Conservation (phyloP, 2,888 invertebrate genomes). For the Nemurella pictetii region DNA sequence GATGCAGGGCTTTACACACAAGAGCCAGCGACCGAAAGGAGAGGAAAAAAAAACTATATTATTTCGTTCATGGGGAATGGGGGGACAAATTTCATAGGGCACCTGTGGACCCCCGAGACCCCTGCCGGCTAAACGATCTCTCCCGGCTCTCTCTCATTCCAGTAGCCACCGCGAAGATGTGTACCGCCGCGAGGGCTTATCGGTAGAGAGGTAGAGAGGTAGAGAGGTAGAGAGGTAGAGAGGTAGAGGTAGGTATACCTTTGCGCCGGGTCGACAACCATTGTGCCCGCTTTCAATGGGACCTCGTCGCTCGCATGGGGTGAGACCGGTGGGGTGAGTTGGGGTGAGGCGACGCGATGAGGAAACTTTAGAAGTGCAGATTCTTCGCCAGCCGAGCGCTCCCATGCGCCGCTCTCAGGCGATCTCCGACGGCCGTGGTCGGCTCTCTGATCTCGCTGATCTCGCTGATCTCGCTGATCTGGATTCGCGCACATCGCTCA, state of each 20-base stretch:
- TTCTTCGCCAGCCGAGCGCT: neutral
- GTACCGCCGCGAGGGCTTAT: neutral
- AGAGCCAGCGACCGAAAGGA: neutral
- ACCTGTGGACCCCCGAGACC: constrained; percentile 36
- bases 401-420: constrained; percentile 9
- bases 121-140: constrained; percentile 29
- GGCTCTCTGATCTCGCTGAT: neutral
- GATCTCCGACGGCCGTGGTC: neutral
- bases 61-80: constrained; percentile 24
- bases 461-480: neutral
- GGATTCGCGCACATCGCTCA: too few species aligned
- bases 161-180: constrained; percentile 33
- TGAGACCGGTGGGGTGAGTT: neutral
- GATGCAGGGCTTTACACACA: neutral
- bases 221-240: too few species aligned
- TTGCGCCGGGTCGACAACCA: neutral
- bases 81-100: constrained; percentile 35
- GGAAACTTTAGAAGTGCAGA: constrained; percentile 28
- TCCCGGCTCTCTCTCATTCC: constrained; percentile 19
- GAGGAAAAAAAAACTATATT: constrained; percentile 28
- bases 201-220: too few species aligned
- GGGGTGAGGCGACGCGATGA: constrained; percentile 32
- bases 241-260: constrained; percentile 12
- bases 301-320: neutral
- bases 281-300: constrained; percentile 34